Base-by-base conservation (phyloP, 2,113 vertebrate species). In the Centropristis striata region DNA sequence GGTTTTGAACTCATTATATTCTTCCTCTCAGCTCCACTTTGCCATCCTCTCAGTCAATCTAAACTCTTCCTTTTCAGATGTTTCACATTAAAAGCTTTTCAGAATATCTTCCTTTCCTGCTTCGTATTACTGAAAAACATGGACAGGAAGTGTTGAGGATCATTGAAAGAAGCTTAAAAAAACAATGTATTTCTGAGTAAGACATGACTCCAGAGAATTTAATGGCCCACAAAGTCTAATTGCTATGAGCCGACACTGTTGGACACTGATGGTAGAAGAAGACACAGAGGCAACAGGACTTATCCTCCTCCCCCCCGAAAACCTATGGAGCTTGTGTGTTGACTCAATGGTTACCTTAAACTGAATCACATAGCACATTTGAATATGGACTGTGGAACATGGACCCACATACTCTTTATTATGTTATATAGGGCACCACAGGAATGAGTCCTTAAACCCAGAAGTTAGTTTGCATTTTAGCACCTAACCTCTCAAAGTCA, bases 1-100 rank as follows among this genome's bases (percentile, higher is more conserved):
- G 14, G 4, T 44, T 10, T 13, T 23, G 49, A 20, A 23, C 20
- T 67, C 8, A 49, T 42, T 10, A 16, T 42, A 42, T 61, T 1
- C 49, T 21, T 37, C 64, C 47, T 36, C 11, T 66, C 64, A 37
- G 9, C 23, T 64, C 60, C 15, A 46, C 63, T 65, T 32, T 20
- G 2, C 3, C 2, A 2, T 5, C 8, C 23, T 41, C 39, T 18
- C 15, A 20, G 18, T n/a, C 1, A 65, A 66, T 21, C 4, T 42
- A 15, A 27, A 13, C n/a, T 16, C 32, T 67, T 36, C 20, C 64
- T 21, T 46, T n/a, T 25, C n/a, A 50, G 63, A 36, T 49, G 12
- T 36, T 37, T 21, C 44, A 66, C 11, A 49, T 32, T 21, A 49
- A 37, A 66, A 21, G 28, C 8, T 36, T 23, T 21, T 20, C n/a